Conservation (phyloP, 2,113 vertebrate species). For the Corvus hawaiiensis region DNA sequence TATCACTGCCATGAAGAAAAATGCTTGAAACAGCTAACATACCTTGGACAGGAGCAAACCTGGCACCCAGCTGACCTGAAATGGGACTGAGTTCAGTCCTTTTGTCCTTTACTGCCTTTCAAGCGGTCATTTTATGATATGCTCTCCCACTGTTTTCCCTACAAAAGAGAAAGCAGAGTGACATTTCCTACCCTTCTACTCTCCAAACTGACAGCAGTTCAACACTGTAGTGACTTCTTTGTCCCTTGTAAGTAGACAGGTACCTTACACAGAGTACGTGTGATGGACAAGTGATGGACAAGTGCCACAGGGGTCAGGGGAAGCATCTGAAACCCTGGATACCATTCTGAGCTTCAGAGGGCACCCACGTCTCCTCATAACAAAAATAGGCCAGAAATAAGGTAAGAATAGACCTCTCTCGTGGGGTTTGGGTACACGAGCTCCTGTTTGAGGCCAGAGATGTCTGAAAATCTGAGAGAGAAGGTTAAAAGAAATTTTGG, state of each 20-base stretch:
- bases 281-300: not conserved
- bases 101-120: not conserved
- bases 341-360: not conserved
- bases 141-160: not conserved
- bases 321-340: not conserved
- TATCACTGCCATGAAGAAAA: not conserved
- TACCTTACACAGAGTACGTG: not conserved
- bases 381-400: constrained; percentile 10
- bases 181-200: not conserved
- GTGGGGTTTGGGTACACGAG: not conserved
- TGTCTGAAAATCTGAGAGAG: not conserved
- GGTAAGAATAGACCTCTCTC: constrained; percentile 27
- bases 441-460: not conserved
- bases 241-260: not conserved
- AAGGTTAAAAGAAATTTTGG: constrained; percentile 3
- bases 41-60: not conserved
- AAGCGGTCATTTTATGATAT: not conserved
- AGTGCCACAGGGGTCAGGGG: not conserved
- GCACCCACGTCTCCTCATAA: not conserved
- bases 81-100: not conserved
- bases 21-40: not conserved
- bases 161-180: not conserved
- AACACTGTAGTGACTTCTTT: not conserved
- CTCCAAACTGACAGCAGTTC: not conserved
- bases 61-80: not conserved